phyloP scores from a whole-genome alignment of 2,113 vertebrate species.

The Corynorhinus townsendii region DNA sequence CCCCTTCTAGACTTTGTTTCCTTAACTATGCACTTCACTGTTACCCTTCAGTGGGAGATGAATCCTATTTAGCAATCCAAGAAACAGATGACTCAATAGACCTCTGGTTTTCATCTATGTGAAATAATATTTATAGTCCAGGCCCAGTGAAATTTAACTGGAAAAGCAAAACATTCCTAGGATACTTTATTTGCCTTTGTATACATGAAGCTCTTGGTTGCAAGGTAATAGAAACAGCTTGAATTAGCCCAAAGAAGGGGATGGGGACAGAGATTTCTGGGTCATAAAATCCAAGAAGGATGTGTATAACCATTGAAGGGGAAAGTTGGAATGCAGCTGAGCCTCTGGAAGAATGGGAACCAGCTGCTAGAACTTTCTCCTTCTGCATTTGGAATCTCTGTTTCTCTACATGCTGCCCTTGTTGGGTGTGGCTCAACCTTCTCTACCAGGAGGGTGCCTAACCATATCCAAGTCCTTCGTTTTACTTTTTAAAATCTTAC shows the following conservation, averaged over 20 bases:
- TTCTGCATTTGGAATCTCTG: background rate
- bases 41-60: background rate
- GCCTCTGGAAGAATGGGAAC: background rate
- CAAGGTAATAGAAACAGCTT: background rate
- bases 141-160: background rate
- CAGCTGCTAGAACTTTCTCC: background rate
- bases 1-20: background rate
- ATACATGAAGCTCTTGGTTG: background rate
- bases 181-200: background rate
- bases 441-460: background rate
- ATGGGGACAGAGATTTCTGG: background rate
- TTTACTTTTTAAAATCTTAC: background rate
- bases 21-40: background rate
- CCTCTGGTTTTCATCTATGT: background rate
- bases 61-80: background rate
- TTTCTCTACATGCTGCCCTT: background rate
- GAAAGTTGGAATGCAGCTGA: background rate
- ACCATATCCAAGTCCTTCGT: background rate
- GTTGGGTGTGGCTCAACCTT: background rate
- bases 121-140: background rate
- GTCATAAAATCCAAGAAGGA: slow-evolving; percentile 29
- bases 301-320: background rate
- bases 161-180: background rate
- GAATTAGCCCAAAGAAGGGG: background rate
- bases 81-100: background rate